Evolutionary conservation across 1,140 invertebrate species (phyloP).

Genomic region (Polypedilum pembai): DNA sequence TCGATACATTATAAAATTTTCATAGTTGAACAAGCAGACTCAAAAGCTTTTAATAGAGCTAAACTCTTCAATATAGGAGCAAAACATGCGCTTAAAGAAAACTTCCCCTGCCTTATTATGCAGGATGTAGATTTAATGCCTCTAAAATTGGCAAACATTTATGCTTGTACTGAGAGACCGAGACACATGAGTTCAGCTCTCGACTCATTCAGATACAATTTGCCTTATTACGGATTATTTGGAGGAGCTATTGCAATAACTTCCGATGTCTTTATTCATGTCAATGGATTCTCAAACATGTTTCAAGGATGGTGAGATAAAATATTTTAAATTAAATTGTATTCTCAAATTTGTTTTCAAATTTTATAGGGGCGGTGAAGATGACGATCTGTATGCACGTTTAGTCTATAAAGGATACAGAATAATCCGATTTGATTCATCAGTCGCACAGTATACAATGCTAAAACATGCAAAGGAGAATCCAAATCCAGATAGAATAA

Average conservation of each 20-base stretch:
- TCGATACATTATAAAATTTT: constrained; percentile 74
- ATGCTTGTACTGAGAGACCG: constrained; percentile 77
- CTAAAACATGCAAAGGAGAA: constrained; percentile 58
- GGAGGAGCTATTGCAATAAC: constrained; percentile 69
- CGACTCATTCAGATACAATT: constrained; percentile 76
- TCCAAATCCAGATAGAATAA: constrained; percentile 37
- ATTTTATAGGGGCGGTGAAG: constrained; percentile 85
- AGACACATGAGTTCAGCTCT: constrained; percentile 89
- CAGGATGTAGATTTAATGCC: constrained; percentile 94
- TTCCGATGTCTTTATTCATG: constrained; percentile 59
- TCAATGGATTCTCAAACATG: constrained; percentile 89
- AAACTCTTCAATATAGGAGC: constrained; percentile 92
- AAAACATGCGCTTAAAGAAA: constrained; percentile 59
- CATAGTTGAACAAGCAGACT: constrained; percentile 78
- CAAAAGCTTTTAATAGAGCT: constrained; percentile 79
- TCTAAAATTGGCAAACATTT: constrained; percentile 80
- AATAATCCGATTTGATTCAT: constrained; percentile 62
- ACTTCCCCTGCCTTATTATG: constrained; percentile 84
- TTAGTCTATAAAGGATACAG: constrained; percentile 48
- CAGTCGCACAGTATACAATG: constrained; percentile 70
- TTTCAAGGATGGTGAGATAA: constrained; percentile 76
- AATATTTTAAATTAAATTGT: constrained; percentile 41
- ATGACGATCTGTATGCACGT: constrained; percentile 77
- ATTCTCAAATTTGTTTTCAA: constrained; percentile 60
- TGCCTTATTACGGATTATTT: constrained; percentile 65